Evolutionary conservation across 2,113 vertebrate species (phyloP), one percentile per base, ranked within the genome.

Genomic region (Oceanodroma tethys): DNA sequence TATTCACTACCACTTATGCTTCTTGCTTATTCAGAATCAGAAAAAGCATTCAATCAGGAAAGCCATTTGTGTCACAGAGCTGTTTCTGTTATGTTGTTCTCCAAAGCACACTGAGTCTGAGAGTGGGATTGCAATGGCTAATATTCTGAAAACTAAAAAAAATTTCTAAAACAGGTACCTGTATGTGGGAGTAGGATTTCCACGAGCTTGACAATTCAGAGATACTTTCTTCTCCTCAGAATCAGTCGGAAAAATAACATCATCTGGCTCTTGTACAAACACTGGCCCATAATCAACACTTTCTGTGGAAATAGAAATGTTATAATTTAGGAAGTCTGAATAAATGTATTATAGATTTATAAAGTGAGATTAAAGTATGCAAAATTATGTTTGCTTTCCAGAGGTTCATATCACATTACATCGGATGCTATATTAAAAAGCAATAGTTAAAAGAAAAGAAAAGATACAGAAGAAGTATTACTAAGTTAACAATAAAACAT

Each of bases 161-260:
- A 8, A 6, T n/a, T 17, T 40, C 6, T 62, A 16, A 68, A 79
- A 2, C 8, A 78, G 80, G 40, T 98, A 99, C 99, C 99, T 99
- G 98, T 99, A 99, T 10, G 96, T 98, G 40, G 99, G 98, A 68
- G 95, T 73, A 36, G 99, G 99, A 79, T 99, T 99, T 91, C 98
- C 98, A 92, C 96, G 98, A 22, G 99, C 99, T 97, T 99, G 98
- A 95, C 99, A 99, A 93, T 98, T 99, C 97, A 99, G 90, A 65
- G 99, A 97, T 70, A 99, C 98, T 97, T 99, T 99, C 98, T 99
- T 99, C 95, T 99, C 99, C n/a, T 99, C 98, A 15, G 99, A 99
- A 92, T 99, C 99, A 86, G 99, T 97, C 16, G 99, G 98, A 70
- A 99, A 99, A 96, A 99, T 98, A 60, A 98, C 93, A 52, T 99